Conservation (phyloP, 2,888 invertebrate genomes). For the Carpatolechia fugitivella region DNA sequence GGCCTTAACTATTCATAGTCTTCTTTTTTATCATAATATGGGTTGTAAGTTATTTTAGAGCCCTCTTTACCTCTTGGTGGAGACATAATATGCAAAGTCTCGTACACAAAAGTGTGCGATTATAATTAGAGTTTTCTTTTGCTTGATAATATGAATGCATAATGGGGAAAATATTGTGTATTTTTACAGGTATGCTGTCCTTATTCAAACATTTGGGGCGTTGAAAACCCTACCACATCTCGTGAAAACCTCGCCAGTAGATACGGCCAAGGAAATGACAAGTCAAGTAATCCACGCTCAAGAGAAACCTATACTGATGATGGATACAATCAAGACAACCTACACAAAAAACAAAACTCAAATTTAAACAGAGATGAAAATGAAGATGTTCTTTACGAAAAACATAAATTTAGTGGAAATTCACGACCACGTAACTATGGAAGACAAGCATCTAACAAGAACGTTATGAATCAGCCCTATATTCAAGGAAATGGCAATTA, state of each 20-base stretch:
- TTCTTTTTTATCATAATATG: too few species aligned
- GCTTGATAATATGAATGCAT: too few species aligned
- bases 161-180: too few species aligned
- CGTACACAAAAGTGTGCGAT: too few species aligned
- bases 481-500: neutral
- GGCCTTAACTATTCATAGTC: too few species aligned
- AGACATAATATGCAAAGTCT: too few species aligned
- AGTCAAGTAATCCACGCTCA: neutral
- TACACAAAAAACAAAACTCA: conserved; percentile 2
- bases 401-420: neutral
- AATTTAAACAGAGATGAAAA: neutral
- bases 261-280: neutral
- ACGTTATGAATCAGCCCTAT: neutral
- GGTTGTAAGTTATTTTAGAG: too few species aligned
- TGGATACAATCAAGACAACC: conserved; percentile 9
- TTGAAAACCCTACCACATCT: conserved; percentile 19
- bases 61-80: too few species aligned
- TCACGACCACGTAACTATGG: neutral
- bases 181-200: conserved; percentile 52
- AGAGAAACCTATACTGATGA: neutral
- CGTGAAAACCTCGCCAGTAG: neutral
- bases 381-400: neutral
- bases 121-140: too few species aligned
- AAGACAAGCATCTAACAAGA: neutral
- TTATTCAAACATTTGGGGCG: conserved; percentile 35